Percentiles rank a stretch among this genome's conserved stretches.
phyloP scores from a whole-genome alignment of 2,888 invertebrate genomes.

The Xestia xanthographa region DNA sequence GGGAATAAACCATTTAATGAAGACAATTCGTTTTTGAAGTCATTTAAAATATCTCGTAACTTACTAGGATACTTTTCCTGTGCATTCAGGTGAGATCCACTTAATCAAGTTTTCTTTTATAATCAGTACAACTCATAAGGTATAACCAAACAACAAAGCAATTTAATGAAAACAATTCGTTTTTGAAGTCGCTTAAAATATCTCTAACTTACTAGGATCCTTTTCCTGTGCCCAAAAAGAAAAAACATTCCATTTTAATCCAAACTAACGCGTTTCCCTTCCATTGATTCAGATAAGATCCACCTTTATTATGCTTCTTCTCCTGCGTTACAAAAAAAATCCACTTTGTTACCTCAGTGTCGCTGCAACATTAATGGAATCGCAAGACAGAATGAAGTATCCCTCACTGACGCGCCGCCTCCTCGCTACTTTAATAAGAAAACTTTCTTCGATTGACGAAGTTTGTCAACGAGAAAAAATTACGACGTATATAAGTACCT shows the following conservation, averaged over 20 bases:
- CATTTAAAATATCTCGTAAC: no score
- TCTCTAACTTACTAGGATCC: no score
- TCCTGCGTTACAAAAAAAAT: slow-evolving; percentile 37
- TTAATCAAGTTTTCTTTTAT: no score
- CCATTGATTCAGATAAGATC: slow-evolving; percentile 49
- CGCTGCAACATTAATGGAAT: slow-evolving; percentile 71
- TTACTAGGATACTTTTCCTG: no score
- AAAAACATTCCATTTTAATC: slow-evolving; percentile 16
- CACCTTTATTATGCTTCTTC: slow-evolving; percentile 41
- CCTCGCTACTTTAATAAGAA: slow-evolving; percentile 77
- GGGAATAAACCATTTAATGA: no score
- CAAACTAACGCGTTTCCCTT: slow-evolving; percentile 22
- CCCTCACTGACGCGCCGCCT: slow-evolving; percentile 56
- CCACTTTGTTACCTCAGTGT: slow-evolving; percentile 30
- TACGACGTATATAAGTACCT: slow-evolving; percentile 65
- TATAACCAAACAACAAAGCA: no score
- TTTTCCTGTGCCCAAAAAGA: no score
- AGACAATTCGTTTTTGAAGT: no score
- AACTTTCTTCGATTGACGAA: slow-evolving; percentile 80
- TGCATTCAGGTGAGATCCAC: slow-evolving; percentile 37
- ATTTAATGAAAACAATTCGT: no score
- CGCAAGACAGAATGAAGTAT: slow-evolving; percentile 66
- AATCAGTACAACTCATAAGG: no score
- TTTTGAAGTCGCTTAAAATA: no score
- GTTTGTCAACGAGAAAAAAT: slow-evolving; percentile 73